A percentile compares a stretch with the other conserved stretches of the same genome.
These are phyloP conservation scores for Rhineura floridana DNA, from an alignment of 2,113 vertebrate genomes.

Conservation along the genomic window DNA sequence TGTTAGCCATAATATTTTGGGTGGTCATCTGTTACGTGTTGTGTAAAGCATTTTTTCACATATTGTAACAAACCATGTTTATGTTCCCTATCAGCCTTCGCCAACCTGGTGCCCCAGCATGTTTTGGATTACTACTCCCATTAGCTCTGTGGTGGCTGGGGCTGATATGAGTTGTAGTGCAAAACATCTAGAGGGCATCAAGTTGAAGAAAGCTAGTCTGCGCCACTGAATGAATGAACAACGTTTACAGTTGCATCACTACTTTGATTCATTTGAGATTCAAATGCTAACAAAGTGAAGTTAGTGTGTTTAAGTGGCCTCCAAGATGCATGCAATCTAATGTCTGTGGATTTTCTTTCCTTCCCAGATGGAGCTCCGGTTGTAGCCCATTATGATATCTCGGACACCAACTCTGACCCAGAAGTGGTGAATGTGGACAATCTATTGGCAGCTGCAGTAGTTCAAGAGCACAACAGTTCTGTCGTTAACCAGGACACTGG, in stretches of 20 bases:
- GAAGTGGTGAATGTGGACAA: slow-evolving; percentile 92
- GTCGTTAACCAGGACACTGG: slow-evolving; percentile 82
- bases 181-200: no score
- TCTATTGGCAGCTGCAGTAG: slow-evolving; percentile 89
- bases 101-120: no score
- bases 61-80: not conserved
- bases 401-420: slow-evolving; percentile 93
- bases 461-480: slow-evolving; percentile 88
- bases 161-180: no score
- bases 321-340: slow-evolving; percentile 58
- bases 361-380: slow-evolving; percentile 91
- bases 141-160: no score
- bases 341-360: slow-evolving; percentile 74
- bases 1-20: not conserved
- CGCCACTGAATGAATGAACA: slow-evolving; percentile 42
- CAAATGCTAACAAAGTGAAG: not conserved
- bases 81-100: no score
- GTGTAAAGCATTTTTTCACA: not conserved
- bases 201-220: no score
- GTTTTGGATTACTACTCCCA: no score
- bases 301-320: slow-evolving; percentile 32
- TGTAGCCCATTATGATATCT: slow-evolving; percentile 93
- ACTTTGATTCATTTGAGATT: slow-evolving; percentile 37
- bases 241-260: slow-evolving; percentile 50
- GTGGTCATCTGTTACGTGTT: not conserved